phyloP scores from a whole-genome alignment of 2,888 invertebrate species.

The Lapara coniferarum region DNA sequence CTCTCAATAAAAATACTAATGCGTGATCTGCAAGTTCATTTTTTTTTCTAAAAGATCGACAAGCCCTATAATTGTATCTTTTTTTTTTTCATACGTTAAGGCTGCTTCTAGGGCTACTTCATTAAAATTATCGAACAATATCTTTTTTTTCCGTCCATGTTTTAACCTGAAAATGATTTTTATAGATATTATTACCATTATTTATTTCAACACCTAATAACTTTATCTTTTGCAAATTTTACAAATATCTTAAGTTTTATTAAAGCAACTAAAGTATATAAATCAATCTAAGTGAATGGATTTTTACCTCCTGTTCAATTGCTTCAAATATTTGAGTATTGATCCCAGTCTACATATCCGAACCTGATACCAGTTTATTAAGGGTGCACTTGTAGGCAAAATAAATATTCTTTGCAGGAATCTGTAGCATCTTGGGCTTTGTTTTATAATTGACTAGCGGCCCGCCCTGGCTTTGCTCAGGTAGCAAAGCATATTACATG shows the following conservation, averaged over 20 bases:
- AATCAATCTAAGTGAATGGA: background rate
- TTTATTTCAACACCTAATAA: background rate
- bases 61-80: constrained; percentile 27
- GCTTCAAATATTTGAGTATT: constrained; percentile 33
- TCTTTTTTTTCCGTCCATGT: constrained; percentile 19
- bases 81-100: constrained; percentile 13
- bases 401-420: constrained; percentile 38
- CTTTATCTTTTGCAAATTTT: background rate
- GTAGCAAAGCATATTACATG: too few relatives aligned
- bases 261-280: background rate
- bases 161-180: constrained; percentile 18
- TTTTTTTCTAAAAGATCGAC: constrained; percentile 26
- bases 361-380: constrained; percentile 29
- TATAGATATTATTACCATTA: background rate
- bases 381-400: constrained; percentile 33
- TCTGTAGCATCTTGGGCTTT: constrained; percentile 29
- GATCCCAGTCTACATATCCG: constrained; percentile 31
- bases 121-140: constrained; percentile 29
- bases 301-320: constrained; percentile 31
- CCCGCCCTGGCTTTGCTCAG: too few relatives aligned
- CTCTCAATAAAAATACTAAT: constrained; percentile 30
- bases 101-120: constrained; percentile 27
- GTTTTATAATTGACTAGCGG: constrained; percentile 31
- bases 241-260: background rate
- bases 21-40: constrained; percentile 32